Evolutionary conservation across 2,113 vertebrate genomes (phyloP).

Genomic region (Drymodes brunneopygia): DNA sequence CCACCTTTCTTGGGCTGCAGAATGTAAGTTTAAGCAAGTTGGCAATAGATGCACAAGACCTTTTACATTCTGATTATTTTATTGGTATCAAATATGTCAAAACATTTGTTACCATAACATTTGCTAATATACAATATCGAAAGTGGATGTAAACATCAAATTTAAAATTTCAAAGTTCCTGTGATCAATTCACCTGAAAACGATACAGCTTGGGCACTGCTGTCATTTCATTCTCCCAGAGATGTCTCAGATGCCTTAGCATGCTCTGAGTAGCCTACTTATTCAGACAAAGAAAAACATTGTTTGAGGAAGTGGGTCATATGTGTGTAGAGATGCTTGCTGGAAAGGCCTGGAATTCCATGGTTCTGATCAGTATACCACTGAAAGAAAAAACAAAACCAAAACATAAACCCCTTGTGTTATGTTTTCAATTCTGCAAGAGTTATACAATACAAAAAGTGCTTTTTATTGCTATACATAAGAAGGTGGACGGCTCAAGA

Average conservation of each 20-base stretch:
- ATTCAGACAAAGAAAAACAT: conserved; percentile 78
- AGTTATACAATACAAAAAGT: background rate
- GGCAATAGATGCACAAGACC: background rate
- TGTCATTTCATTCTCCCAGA: background rate
- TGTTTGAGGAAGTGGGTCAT: conserved; percentile 94
- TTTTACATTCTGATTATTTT: conserved; percentile 50
- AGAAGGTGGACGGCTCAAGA: background rate
- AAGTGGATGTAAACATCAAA: conserved; percentile 51
- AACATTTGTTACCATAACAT: background rate
- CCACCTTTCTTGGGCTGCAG: background rate
- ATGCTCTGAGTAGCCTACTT: background rate
- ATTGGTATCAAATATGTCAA: background rate
- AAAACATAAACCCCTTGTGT: background rate
- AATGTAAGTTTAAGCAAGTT: background rate
- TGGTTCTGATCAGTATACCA: conserved; percentile 98
- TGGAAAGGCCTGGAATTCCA: conserved; percentile 79
- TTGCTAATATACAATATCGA: conserved; percentile 18
- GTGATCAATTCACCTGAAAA: conserved; percentile 2
- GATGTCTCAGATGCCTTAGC: background rate
- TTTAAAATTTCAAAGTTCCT: conserved; percentile 4
- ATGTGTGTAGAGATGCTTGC: conserved; percentile 84
- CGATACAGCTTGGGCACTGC: background rate
- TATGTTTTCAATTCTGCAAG: background rate
- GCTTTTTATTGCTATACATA: background rate
- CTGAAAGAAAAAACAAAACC: conserved; percentile 71